Evolutionary conservation across 2,113 vertebrate species (phyloP), one percentile per base, ranked within the genome.

Genomic region (Anser brachyrhynchus): DNA sequence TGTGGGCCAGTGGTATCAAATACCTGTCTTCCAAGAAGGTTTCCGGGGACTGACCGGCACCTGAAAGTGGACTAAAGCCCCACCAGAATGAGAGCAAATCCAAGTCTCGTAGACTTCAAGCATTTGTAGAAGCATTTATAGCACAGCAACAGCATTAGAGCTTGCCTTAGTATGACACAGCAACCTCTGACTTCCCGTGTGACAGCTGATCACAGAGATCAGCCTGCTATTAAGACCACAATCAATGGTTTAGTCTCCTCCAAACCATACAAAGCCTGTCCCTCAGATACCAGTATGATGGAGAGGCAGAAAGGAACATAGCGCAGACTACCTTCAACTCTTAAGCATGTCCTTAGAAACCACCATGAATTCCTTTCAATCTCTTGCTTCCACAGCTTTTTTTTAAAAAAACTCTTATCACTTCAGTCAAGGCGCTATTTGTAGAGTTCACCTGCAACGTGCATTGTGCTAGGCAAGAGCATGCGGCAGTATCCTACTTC

Each of bases 401-500:
- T 31, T 35, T 64, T 7, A 35, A 35, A 18, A 69, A 84, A 90
- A 74, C 16, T 0, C 25, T 44, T 82, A 49, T 81, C 31, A 6
- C 71, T 93, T 70, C 78, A 39, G 73, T 69, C 75, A 70, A 89
- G 92, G 84, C 46, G 81, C 87, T 75, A 17, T 49, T 70, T 49
- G 16, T 0, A 49, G 43, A 86, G 84, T 31, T 92, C 66, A 62
- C 71, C 71, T 78, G 76, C 44, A 64, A 61, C 15, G 7, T 13
- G 21, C 71, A n/a, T 2, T 94, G 96, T 79, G 79, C 80, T 77
- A 31, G 72, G 92, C 69, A 92, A 87, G 84, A 96, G 74, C 37
- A 0, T 67, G 71, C 33, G 92, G 95, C 74, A 93, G 65, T 55
- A 69, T 69, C 81, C 83, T 85, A 7, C 73, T 71, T 70, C 91